phyloP scores from a whole-genome alignment of 2,888 invertebrate species.

The Branchipolynoe longqiensis region DNA sequence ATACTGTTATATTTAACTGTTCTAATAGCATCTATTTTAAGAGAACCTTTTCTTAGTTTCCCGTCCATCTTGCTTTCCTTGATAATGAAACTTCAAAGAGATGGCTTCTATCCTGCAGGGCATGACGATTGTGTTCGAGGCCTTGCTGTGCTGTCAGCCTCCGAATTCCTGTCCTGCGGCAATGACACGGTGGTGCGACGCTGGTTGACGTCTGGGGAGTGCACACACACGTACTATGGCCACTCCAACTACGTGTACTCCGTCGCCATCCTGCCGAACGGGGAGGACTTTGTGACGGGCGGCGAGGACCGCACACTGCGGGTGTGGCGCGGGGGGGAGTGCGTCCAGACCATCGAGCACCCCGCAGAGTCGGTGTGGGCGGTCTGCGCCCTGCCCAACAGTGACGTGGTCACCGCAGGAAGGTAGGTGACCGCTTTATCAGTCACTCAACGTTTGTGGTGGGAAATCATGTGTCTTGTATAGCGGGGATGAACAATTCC shows the following conservation, averaged over 20 bases:
- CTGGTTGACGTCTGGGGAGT: slow-evolving; percentile 91
- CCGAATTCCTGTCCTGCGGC: slow-evolving; percentile 91
- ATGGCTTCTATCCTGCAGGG: no score
- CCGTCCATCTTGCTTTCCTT: no score
- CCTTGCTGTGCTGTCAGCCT: slow-evolving; percentile 86
- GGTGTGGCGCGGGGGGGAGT: slow-evolving; percentile 86
- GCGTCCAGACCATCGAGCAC: slow-evolving; percentile 86
- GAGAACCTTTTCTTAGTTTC: no score
- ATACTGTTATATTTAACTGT: no score
- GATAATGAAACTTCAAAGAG: no score
- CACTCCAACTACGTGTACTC: slow-evolving; percentile 94
- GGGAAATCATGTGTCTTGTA: no score
- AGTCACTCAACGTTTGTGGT: no score
- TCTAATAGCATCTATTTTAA: no score
- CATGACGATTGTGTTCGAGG: slow-evolving; percentile 96
- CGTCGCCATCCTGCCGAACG: slow-evolving; percentile 82
- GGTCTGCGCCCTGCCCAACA: slow-evolving; percentile 90
- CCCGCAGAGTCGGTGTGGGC: slow-evolving; percentile 96
- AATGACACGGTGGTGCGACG: slow-evolving; percentile 94
- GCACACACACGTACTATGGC: slow-evolving; percentile 86
- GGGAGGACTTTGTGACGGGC: slow-evolving; percentile 88
- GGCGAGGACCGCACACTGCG: slow-evolving; percentile 91
- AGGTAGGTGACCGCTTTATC: slow-evolving; percentile 82
- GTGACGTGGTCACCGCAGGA: slow-evolving; percentile 93
- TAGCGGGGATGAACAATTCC: no score